Base-by-base conservation (phyloP, 2,113 vertebrate genomes). In the Hippocampus mohnikei region DNA sequence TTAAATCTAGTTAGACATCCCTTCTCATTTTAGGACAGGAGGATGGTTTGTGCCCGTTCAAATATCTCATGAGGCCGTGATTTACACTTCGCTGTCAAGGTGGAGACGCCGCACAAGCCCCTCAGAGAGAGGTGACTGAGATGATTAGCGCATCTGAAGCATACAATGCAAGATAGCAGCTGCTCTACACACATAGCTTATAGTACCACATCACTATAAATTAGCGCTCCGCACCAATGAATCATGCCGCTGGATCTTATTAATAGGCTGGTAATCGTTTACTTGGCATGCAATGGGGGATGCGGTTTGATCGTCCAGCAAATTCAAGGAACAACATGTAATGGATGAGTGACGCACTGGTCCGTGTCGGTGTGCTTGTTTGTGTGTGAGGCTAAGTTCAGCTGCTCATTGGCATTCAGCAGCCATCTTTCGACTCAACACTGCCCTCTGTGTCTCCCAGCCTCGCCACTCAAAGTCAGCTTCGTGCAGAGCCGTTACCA, bases 1-100 rank as follows among this genome's bases (percentile, higher is more conserved):
- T 87, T 83, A 82, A 88, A 91, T 91, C 87, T 86, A 88, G 90
- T 91, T 89, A 88, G 85, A 86, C 87, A 84, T 88, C 87, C 79
- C 78, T 67, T 82, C 81, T 87, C 79, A 86, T 85, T 87, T 89
- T 74, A 60, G 81, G 69, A 72, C 40, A 33, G 40, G 50, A 58
- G 23, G 58, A 44, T 70, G 16, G 23, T 41, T 56, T n/a, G 65
- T 66, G 55, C 55, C 44, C 58, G 63, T 59, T 79, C 58, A 74
- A 74, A 83, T 73, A 81, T 84, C 74, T 73, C 42, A 79, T 55
- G 81, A 78, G 41, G 76, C 10, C 29, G n/a, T 48, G 74, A 73
- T 73, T 75, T 59, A 79, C 52, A 63, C 65, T 70, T 27, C 46
- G 12, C 41, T 8, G 12, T 65, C 37, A 8, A 46, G 13, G 41